Evolutionary conservation across 2,888 invertebrate species (phyloP).

Genomic region (Tipula vernalis): DNA sequence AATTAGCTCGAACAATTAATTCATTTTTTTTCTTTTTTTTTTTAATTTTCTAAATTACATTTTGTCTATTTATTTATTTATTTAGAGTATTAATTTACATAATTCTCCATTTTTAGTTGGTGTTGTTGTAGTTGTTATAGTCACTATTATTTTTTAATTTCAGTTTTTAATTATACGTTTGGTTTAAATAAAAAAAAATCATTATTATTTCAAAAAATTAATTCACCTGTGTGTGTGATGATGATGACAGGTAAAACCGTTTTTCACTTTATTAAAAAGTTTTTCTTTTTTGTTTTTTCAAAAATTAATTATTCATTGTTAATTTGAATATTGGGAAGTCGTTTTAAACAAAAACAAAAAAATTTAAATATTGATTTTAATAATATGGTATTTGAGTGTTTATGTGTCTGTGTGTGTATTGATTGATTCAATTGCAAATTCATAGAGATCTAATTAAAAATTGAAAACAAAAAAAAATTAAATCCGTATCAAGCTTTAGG

Average conservation of each 20-base stretch:
- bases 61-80: constrained; percentile 4
- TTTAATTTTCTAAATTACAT: background rate
- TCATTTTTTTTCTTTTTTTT: background rate
- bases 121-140: background rate
- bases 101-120: background rate
- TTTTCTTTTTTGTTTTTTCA: background rate
- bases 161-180: background rate
- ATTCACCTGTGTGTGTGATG: background rate
- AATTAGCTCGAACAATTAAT: background rate
- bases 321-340: background rate
- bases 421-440: no score
- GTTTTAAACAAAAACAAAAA: background rate
- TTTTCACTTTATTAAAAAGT: background rate
- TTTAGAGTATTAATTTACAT: background rate
- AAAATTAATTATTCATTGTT: background rate
- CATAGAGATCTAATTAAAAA: background rate
- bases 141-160: background rate
- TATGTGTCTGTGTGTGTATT: background rate
- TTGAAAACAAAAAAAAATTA: background rate
- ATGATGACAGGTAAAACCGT: background rate
- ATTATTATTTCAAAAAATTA: background rate
- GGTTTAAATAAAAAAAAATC: background rate
- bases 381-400: background rate
- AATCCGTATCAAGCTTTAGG: background rate
- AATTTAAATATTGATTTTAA: background rate